Base-by-base conservation (phyloP, 2,888 invertebrate genomes). In the Cerastis leucographa region DNA sequence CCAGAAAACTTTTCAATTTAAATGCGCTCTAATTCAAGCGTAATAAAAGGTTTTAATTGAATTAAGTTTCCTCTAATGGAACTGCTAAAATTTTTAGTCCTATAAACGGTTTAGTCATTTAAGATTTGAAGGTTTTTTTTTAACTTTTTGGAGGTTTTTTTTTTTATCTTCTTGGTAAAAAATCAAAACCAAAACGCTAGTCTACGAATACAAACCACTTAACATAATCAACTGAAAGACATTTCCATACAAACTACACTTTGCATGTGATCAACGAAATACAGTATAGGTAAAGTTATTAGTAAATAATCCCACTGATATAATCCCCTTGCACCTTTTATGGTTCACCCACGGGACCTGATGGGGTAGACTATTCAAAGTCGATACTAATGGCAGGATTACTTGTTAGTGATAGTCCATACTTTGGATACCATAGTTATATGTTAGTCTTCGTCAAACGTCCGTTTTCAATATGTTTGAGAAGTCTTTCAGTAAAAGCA, bases 1-100 rank as follows among this genome's bases (percentile, higher is more conserved):
- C 49, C 19, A 72, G 84, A 78, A 72, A 83, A 78, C 65, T 83
- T 81, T 73, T 65, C 40, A 61, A 71, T 71, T 66, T 61, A 59
- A 81, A 49, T 29, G 68, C n/a, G 62, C 44, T 22, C 71, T 65
- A 68, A 65, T 78, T 81, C 67, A 56, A 49, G 14, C 14, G 69
- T 65, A 83, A 69, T 78, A 71, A 71, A 78, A 66, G 22, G 11
- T 42, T 72, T 69, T 71, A 42, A 71, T 69, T 25, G 22, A 78
- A 69, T 83, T 42, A 71, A 66, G 64, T 61, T 81, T 68, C 6
- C 29, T 12, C 35, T 51, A 83, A 65, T 73, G 35, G n/a, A 78
- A 71, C n/a, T 67, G 54, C 25, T 78, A 19, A 69, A 3, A 1
- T 74, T 65, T 25, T 51, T 14, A 35, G 35, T 40, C 46, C 40